These are phyloP conservation scores for Paramormyrops kingsleyae DNA, from an alignment of 2,113 vertebrate genomes.

Conservation along the genomic window DNA sequence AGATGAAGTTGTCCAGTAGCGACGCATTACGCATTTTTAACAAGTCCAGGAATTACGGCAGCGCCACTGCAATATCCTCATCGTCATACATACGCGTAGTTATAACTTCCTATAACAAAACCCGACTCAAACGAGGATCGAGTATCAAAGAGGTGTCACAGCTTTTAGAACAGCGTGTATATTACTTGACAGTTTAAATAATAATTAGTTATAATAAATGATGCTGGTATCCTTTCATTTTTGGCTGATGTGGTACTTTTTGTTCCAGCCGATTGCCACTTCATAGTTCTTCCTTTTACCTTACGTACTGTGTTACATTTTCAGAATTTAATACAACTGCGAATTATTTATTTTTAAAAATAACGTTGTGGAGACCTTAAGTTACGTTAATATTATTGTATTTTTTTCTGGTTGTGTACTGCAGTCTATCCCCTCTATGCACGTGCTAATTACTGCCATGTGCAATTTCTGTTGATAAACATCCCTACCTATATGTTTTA, in stretches of 20 bases:
- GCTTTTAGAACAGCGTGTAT: background rate
- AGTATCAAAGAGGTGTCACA: background rate
- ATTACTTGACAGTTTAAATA: background rate
- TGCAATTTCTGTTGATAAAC: background rate
- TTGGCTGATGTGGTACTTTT: background rate
- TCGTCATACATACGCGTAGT: background rate
- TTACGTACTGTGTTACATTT: background rate
- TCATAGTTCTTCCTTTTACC: background rate
- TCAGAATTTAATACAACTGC: background rate
- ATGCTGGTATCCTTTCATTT: background rate
- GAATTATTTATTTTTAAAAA: background rate
- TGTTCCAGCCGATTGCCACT: background rate
- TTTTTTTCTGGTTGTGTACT: background rate
- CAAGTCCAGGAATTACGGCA: background rate
- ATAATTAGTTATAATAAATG: background rate
- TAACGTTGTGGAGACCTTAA: background rate
- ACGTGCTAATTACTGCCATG: background rate
- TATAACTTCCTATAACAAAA: background rate
- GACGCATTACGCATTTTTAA: conserved; percentile 16
- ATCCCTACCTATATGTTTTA: background rate
- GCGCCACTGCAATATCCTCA: background rate
- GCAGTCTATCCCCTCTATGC: background rate
- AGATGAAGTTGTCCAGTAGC: background rate
- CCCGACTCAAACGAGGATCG: background rate
- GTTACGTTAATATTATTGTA: background rate